A percentile compares a stretch with the other conserved stretches of the same genome.
phyloP scores from a whole-genome alignment of 2,888 invertebrate species.

The Drosophila flavopinicola region DNA sequence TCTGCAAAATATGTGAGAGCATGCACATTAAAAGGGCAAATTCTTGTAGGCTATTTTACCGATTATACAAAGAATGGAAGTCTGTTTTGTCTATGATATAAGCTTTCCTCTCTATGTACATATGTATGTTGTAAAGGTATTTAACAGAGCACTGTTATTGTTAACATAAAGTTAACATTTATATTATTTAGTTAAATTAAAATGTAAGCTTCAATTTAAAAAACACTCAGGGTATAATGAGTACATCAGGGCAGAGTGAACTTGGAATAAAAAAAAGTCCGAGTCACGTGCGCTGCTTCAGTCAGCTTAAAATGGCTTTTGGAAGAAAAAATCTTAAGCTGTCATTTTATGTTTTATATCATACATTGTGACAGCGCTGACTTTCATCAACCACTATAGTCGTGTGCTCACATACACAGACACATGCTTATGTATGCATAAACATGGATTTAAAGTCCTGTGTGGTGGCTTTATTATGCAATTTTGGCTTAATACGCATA shows the following conservation, averaged over 20 bases:
- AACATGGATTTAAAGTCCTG: slow-evolving; percentile 41
- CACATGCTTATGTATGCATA: slow-evolving; percentile 21
- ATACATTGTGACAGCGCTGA: slow-evolving; percentile 25
- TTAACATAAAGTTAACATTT: no score
- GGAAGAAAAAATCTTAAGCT: slow-evolving; percentile 53
- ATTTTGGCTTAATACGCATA: slow-evolving; percentile 50
- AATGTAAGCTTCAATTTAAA: no score
- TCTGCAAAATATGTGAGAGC: not conserved
- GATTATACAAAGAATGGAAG: not conserved
- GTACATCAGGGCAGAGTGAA: not conserved
- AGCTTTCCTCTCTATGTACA: no score
- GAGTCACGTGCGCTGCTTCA: slow-evolving; percentile 50
- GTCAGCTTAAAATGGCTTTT: slow-evolving; percentile 48
- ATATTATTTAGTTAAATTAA: no score
- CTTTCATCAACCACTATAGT: slow-evolving; percentile 21
- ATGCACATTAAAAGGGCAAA: not conserved
- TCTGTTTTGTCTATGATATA: no score
- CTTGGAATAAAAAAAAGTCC: slow-evolving; percentile 17
- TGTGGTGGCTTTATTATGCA: slow-evolving; percentile 60
- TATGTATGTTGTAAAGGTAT: no score
- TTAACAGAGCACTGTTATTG: no score
- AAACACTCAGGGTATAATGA: no score
- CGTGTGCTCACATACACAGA: slow-evolving; percentile 11
- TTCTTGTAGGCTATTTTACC: not conserved
- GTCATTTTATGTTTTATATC: slow-evolving; percentile 53